These are phyloP conservation scores for Cranoglanis bouderius DNA, from an alignment of 2,113 vertebrate species.

Conservation along the genomic window DNA sequence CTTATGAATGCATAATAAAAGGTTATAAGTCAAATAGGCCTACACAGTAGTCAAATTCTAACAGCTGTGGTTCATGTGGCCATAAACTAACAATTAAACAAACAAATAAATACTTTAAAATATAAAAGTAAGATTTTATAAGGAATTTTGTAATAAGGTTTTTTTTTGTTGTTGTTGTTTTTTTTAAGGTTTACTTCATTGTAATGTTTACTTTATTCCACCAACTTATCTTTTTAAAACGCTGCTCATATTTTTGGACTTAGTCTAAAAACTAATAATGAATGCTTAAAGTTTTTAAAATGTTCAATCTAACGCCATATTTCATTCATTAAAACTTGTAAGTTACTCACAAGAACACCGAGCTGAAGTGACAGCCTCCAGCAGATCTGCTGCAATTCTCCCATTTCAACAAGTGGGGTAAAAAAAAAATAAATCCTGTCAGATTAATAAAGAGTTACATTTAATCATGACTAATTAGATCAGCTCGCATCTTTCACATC, in stretches of 20 bases:
- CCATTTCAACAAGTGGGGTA: conserved; percentile 5
- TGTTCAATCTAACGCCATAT: too few relatives aligned
- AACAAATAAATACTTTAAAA: background rate
- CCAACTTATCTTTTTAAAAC: background rate
- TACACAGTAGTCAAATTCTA: background rate
- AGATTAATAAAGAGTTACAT: background rate
- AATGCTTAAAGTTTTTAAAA: background rate
- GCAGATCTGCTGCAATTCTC: background rate
- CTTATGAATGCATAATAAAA: background rate
- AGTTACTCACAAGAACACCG: conserved; percentile 21
- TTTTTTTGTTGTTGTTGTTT: too few relatives aligned
- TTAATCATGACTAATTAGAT: background rate
- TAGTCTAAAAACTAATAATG: background rate
- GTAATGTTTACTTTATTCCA: background rate
- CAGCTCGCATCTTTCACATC: background rate
- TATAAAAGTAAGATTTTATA: background rate
- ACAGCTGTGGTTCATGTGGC: background rate
- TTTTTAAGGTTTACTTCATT: background rate
- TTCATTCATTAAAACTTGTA: background rate
- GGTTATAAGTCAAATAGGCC: background rate
- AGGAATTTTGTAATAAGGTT: too few relatives aligned
- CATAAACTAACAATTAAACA: background rate
- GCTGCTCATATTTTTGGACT: background rate
- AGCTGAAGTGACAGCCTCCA: background rate
- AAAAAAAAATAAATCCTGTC: background rate